Percentiles rank a stretch among this genome's conserved stretches.
Conservation (phyloP, 2,797 vertebrate species). For the Mormyrops boulengeri region DNA sequence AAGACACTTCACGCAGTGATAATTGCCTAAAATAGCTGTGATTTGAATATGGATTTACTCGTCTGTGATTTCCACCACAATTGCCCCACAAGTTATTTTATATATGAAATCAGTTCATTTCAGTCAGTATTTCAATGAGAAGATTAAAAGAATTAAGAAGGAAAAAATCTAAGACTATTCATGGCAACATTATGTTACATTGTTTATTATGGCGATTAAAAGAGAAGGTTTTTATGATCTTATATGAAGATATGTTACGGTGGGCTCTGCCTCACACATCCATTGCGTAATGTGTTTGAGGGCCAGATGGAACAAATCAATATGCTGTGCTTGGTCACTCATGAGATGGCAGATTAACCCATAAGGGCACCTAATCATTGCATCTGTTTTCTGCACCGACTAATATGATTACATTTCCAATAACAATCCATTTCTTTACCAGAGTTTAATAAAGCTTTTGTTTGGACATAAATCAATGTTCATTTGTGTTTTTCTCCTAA, state of each 20-base stretch:
- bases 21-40: not conserved
- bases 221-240: not conserved
- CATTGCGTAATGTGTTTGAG: not conserved
- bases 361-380: not conserved
- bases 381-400: not conserved
- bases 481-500: not conserved
- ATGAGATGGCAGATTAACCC: not conserved
- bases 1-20: not conserved
- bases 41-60: not conserved
- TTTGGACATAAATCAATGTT: not conserved
- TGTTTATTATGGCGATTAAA: not conserved
- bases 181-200: not conserved
- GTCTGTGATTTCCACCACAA: not conserved
- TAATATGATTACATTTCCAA: not conserved
- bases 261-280: not conserved
- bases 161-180: not conserved
- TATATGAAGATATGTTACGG: not conserved
- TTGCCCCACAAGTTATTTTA: not conserved
- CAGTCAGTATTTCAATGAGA: not conserved
- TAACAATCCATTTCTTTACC: not conserved
- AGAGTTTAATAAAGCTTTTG: not conserved
- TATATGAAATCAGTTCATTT: not conserved
- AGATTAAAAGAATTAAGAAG: not conserved
- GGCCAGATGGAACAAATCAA: not conserved
- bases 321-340: not conserved